Evolutionary conservation across 2,113 vertebrate genomes (phyloP).

Genomic region (Heterotilapia buettikoferi): DNA sequence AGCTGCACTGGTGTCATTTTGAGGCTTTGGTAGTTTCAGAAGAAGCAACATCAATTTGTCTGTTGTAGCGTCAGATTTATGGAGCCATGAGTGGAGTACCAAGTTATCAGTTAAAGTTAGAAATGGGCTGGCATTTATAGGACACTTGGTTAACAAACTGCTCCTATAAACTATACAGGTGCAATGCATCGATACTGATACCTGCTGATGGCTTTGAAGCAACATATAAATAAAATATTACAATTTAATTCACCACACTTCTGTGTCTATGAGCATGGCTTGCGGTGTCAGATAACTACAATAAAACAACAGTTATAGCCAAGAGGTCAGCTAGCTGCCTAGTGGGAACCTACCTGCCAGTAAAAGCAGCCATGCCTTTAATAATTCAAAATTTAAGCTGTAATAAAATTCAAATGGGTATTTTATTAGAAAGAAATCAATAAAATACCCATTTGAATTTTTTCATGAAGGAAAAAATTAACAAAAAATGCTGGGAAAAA

Average conservation of each 20-base stretch:
- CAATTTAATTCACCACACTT: neutral
- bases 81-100: neutral
- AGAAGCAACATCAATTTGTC: neutral
- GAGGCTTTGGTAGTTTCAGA: neutral
- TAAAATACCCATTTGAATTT: no score
- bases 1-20: neutral
- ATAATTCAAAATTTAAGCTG: neutral
- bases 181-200: neutral
- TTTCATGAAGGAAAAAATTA: neutral
- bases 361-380: neutral
- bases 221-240: neutral
- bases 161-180: neutral
- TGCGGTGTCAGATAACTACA: neutral
- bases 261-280: neutral
- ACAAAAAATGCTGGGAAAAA: rapidly evolving
- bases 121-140: neutral
- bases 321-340: neutral
- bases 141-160: neutral
- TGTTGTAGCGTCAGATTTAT: neutral
- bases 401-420: neutral
- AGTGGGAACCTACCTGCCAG: neutral
- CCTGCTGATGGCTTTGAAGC: neutral
- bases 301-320: neutral
- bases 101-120: neutral
- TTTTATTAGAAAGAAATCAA: neutral